Conservation (phyloP, 1,140 invertebrate genomes). For the Bombus turneri region DNA sequence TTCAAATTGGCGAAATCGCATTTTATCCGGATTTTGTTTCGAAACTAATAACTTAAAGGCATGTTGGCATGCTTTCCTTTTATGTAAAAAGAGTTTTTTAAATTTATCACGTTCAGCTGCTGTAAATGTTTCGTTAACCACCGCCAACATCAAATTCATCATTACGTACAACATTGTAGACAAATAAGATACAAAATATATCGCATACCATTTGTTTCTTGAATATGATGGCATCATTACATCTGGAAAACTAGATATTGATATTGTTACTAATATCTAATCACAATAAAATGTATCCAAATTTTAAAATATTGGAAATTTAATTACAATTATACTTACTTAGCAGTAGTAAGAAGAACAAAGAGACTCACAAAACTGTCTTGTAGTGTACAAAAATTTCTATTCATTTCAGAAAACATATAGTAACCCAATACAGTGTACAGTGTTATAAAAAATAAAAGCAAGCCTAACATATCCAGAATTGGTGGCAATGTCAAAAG, state of each 20-base stretch:
- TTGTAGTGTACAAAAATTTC: slow-evolving; percentile 90
- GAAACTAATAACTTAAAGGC: slow-evolving; percentile 91
- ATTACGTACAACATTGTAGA: slow-evolving; percentile 93
- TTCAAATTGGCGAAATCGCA: slow-evolving; percentile 90
- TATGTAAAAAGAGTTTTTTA: slow-evolving; percentile 92
- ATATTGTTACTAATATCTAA: background rate
- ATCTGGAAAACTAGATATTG: slow-evolving; percentile 90
- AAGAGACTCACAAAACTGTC: slow-evolving; percentile 95
- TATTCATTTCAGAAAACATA: slow-evolving; percentile 89
- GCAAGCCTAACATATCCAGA: slow-evolving; percentile 92
- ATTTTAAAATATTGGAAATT: background rate
- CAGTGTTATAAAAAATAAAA: slow-evolving; percentile 93
- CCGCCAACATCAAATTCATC: slow-evolving; percentile 96
- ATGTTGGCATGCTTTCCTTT: slow-evolving; percentile 91
- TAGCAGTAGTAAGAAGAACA: slow-evolving; percentile 94
- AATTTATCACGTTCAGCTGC: slow-evolving; percentile 94
- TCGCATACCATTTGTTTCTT: slow-evolving; percentile 89
- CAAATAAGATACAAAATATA: slow-evolving; percentile 94
- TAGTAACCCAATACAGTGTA: slow-evolving; percentile 93
- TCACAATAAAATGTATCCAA: background rate
- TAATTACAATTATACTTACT: slow-evolving; percentile 85
- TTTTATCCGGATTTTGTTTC: slow-evolving; percentile 86
- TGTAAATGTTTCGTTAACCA: slow-evolving; percentile 95
- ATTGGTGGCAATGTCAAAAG: slow-evolving; percentile 94
- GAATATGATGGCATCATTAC: slow-evolving; percentile 97